Evolutionary conservation across 2,888 invertebrate species (phyloP).

Genomic region (Brenthis daphne): DNA sequence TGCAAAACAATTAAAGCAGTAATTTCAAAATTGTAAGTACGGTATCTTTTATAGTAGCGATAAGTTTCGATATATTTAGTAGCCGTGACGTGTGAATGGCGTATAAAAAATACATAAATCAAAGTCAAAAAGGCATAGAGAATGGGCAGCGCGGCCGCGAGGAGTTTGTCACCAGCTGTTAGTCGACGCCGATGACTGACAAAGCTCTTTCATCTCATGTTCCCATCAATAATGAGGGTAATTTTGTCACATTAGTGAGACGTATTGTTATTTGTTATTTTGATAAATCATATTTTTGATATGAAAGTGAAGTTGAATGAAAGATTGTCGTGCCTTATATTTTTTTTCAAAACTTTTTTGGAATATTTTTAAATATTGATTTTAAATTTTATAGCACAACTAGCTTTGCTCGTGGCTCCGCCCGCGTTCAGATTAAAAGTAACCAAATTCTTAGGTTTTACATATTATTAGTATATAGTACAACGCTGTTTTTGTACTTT

Average conservation of each 20-base stretch:
- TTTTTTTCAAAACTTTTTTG: conserved; percentile 14
- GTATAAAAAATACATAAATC: conserved; percentile 82
- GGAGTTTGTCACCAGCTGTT: conserved; percentile 77
- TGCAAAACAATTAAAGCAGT: conserved; percentile 30
- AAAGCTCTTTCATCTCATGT: conserved; percentile 61
- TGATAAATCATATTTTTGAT: conserved; percentile 38
- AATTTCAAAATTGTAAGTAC: conserved; percentile 22
- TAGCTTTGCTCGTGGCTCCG: no score
- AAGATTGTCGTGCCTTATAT: conserved; percentile 22
- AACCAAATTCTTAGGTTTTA: no score
- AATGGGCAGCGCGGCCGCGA: conserved; percentile 74
- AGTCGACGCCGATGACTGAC: conserved; percentile 49
- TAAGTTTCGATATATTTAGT: conserved; percentile 69
- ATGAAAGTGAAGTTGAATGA: not conserved
- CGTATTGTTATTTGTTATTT: conserved; percentile 69
- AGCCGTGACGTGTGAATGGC: conserved; percentile 79
- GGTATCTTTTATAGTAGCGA: conserved; percentile 45
- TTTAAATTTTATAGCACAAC: no score
- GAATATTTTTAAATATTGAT: conserved; percentile 1
- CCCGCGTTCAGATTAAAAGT: no score
- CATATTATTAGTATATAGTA: no score
- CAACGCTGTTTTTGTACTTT: no score
- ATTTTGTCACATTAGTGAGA: conserved; percentile 80
- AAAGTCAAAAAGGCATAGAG: conserved; percentile 83
- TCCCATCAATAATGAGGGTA: conserved; percentile 81